Conservation (phyloP, 2,888 invertebrate species). For the Perizoma flavofasciatum region DNA sequence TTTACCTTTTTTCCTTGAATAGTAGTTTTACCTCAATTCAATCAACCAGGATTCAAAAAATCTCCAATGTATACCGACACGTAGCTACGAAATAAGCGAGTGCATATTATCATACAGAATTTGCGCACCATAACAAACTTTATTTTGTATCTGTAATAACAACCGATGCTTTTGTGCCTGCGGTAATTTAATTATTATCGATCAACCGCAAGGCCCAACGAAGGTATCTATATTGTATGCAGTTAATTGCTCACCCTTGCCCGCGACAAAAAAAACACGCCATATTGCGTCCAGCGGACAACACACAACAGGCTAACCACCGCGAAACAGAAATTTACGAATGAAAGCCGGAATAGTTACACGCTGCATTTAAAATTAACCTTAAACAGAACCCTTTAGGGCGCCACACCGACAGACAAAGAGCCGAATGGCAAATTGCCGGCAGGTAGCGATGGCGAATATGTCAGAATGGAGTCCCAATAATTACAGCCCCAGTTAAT, state of each 20-base stretch:
- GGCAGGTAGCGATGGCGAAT: constrained; percentile 84
- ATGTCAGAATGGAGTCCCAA: constrained; percentile 74
- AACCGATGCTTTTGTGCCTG: constrained; percentile 37
- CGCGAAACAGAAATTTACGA: constrained; percentile 81
- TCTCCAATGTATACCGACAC: too few species aligned
- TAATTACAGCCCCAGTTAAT: constrained; percentile 82
- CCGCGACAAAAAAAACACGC: constrained; percentile 64
- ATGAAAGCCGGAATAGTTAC: constrained; percentile 80
- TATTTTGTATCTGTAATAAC: constrained; percentile 22
- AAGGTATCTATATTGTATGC: constrained; percentile 61
- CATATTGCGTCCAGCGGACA: constrained; percentile 79
- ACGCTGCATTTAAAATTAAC: constrained; percentile 80
- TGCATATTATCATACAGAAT: constrained; percentile 4
- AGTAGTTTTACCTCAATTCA: too few species aligned
- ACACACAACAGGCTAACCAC: constrained; percentile 70
- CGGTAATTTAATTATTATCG: constrained; percentile 56
- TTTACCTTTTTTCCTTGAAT: too few species aligned
- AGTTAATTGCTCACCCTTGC: constrained; percentile 79
- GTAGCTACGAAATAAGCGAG: too few species aligned
- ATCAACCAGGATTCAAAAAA: too few species aligned
- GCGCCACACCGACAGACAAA: constrained; percentile 83
- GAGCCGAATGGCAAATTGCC: constrained; percentile 79
- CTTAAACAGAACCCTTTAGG: constrained; percentile 76
- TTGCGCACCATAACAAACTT: constrained; percentile 10
- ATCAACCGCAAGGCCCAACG: constrained; percentile 72